Evolutionary conservation across 2,113 vertebrate species (phyloP).

Genomic region (Apaloderma vittatum): DNA sequence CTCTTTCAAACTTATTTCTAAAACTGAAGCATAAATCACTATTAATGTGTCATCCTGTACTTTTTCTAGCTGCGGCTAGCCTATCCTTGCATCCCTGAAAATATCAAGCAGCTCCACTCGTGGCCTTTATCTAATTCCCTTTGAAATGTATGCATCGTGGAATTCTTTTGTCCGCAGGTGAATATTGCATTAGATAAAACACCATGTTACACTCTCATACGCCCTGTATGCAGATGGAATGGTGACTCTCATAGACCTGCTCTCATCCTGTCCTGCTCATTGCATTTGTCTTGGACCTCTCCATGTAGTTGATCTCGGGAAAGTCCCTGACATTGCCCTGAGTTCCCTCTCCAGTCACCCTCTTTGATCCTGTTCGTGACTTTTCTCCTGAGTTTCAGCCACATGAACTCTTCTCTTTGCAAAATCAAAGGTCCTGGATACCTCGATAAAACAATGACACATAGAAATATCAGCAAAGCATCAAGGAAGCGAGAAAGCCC

Average conservation of each 20-base stretch:
- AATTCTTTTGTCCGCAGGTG: background rate
- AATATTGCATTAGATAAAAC: background rate
- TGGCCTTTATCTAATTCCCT: background rate
- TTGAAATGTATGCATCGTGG: accelerated
- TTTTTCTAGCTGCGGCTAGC: background rate
- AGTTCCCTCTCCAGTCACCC: background rate
- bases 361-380: background rate
- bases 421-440: background rate
- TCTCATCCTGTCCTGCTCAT: background rate
- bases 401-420: background rate
- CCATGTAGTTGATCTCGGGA: accelerated
- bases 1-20: background rate
- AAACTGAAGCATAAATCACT: background rate
- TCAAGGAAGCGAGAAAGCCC: too few relatives aligned
- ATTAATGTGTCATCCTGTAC: background rate
- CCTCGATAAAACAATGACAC: background rate
- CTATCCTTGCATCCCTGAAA: background rate
- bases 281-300: background rate
- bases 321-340: background rate
- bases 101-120: background rate
- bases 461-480: background rate
- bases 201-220: accelerated
- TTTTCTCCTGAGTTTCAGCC: background rate
- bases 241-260: accelerated
- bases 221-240: background rate